phyloP scores from a whole-genome alignment of 2,888 invertebrate genomes.

The Drosophila recens region DNA sequence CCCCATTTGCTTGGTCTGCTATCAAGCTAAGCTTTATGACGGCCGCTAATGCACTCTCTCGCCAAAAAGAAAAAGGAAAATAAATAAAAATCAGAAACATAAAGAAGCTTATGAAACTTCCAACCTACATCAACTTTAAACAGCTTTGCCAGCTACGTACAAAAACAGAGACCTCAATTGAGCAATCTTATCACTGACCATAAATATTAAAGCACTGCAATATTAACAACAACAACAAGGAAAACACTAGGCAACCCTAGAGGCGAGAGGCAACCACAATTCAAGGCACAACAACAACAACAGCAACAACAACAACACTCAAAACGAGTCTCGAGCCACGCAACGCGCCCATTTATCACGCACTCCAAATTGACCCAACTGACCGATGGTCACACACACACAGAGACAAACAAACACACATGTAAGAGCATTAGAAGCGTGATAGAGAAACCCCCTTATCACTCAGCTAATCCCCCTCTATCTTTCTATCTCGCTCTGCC shows the following conservation, averaged over 20 bases:
- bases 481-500: constrained; percentile 31
- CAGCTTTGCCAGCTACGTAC: constrained; percentile 43
- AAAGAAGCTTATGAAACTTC: constrained; percentile 69
- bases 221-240: constrained; percentile 27
- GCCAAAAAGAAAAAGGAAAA: constrained; percentile 17
- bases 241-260: constrained; percentile 20
- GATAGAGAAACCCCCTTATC: constrained; percentile 28
- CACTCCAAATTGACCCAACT: constrained; percentile 73
- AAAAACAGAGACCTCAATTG: constrained; percentile 64
- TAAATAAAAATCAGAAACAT: constrained; percentile 38
- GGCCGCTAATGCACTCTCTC: constrained; percentile 32
- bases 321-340: constrained; percentile 64
- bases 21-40: constrained; percentile 52
- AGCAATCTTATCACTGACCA: constrained; percentile 76
- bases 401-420: background rate
- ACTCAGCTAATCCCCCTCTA: constrained; percentile 1
- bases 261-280: constrained; percentile 36
- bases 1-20: constrained; percentile 4
- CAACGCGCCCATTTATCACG: constrained; percentile 78
- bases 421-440: constrained; percentile 54
- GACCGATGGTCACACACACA: constrained; percentile 54
- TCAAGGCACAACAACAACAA: constrained; percentile 24
- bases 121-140: constrained; percentile 77
- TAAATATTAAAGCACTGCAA: constrained; percentile 64
- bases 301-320: constrained; percentile 4